These are phyloP conservation scores for Peromyscus aztecus DNA, from an alignment of 2,797 vertebrate genomes.

Conservation along the genomic window DNA sequence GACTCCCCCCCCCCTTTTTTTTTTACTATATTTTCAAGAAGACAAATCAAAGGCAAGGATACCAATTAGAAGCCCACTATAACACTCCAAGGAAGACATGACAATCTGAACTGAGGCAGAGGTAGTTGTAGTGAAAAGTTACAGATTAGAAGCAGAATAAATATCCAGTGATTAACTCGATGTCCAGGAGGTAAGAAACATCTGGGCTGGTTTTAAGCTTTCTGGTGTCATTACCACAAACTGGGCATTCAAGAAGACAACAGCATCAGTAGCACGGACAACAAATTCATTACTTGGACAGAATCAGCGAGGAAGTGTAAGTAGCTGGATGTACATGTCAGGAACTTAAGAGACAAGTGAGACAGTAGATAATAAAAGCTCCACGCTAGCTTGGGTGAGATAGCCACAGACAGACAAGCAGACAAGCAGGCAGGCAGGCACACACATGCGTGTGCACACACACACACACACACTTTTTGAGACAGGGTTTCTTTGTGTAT, in stretches of 20 bases:
- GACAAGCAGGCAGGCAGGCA: too few relatives aligned
- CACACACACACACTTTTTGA: too few relatives aligned
- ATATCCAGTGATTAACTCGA: neutral
- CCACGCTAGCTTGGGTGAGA: neutral
- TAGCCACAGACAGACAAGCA: neutral
- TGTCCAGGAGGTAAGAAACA: constrained; percentile 41
- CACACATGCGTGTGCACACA: too few relatives aligned
- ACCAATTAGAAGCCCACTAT: neutral
- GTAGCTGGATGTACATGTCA: neutral
- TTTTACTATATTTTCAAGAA: constrained; percentile 27
- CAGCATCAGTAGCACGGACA: neutral
- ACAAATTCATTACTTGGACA: neutral
- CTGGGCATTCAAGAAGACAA: constrained; percentile 19
- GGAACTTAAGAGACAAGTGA: constrained; percentile 3
- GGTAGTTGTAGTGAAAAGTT: neutral
- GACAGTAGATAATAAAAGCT: neutral
- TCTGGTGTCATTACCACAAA: constrained; percentile 13
- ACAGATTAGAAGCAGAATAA: neutral
- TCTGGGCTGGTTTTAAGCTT: neutral
- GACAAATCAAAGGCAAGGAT: constrained; percentile 8
- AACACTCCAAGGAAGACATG: neutral
- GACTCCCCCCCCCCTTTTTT: neutral
- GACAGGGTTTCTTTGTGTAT: too few relatives aligned
- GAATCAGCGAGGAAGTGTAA: constrained; percentile 21
- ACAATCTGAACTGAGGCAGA: neutral